A percentile compares a stretch with the other conserved stretches of the same genome.
phyloP scores from a whole-genome alignment of 2,888 invertebrate species.

The Lysandra bellargus region DNA sequence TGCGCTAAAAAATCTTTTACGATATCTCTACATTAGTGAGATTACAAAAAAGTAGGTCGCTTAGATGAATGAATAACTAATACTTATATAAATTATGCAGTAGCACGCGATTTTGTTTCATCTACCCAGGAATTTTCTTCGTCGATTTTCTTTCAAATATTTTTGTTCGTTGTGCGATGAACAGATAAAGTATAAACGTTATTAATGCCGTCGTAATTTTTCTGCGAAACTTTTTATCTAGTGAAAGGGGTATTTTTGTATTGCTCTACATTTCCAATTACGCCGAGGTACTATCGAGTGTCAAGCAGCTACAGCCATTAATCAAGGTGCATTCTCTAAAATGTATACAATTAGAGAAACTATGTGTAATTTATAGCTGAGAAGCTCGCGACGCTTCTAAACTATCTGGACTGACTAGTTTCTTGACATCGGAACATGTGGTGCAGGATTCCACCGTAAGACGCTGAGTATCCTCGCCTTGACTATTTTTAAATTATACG shows the following conservation, averaged over 20 bases:
- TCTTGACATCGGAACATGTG: conserved; percentile 40
- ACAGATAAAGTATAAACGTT: background rate
- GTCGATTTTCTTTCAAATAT: conserved; percentile 8
- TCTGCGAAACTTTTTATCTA: background rate
- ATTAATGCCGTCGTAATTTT: background rate
- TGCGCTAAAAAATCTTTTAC: background rate
- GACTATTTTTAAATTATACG: conserved; percentile 20
- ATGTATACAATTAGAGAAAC: conserved; percentile 27
- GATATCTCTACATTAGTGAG: conserved; percentile 21
- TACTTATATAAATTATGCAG: conserved; percentile 11
- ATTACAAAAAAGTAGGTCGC: conserved; percentile 24
- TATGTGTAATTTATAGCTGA: conserved; percentile 20
- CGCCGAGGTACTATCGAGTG: background rate
- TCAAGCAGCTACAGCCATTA: background rate
- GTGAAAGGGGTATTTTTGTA: background rate
- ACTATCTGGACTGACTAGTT: conserved; percentile 39
- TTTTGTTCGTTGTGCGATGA: background rate
- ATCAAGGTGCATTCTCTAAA: background rate
- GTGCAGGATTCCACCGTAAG: conserved; percentile 39
- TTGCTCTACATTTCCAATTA: background rate
- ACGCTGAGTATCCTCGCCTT: conserved; percentile 35
- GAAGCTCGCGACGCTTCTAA: conserved; percentile 34
- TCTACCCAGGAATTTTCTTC: background rate
- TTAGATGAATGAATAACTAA: conserved; percentile 26
- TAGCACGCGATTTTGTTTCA: conserved; percentile 22